Evolutionary conservation across 2,888 invertebrate genomes (phyloP).

Genomic region (Tinea trinotella): DNA sequence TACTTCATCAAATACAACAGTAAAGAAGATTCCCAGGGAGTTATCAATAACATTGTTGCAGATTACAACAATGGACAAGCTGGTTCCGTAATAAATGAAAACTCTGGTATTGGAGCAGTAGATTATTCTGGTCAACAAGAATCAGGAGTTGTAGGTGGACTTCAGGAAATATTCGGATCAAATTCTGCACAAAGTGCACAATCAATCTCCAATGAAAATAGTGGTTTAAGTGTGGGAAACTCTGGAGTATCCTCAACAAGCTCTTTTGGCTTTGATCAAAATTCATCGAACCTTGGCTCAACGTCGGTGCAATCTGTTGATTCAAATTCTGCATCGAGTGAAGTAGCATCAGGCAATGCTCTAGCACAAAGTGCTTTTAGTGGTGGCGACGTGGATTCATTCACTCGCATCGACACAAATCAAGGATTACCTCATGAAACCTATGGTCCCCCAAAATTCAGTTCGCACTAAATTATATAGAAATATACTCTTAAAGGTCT

Average conservation of each 20-base stretch:
- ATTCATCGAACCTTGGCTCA: conserved; percentile 21
- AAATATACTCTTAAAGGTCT: background rate
- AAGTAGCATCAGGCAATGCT: background rate
- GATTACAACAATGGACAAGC: conserved; percentile 43
- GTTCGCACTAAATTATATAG: conserved; percentile 21
- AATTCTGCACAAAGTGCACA: background rate
- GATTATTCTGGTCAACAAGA: background rate
- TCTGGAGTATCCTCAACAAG: conserved; percentile 17
- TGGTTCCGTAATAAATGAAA: conserved; percentile 20
- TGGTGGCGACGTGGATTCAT: conserved; percentile 24
- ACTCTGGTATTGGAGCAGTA: background rate
- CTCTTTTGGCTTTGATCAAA: conserved; percentile 24
- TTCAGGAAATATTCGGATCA: background rate
- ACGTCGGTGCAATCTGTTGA: conserved; percentile 22
- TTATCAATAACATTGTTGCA: conserved; percentile 57
- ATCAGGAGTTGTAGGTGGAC: background rate
- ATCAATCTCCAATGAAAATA: background rate
- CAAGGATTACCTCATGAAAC: conserved; percentile 58
- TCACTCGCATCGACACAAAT: conserved; percentile 44
- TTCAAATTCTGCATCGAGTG: conserved; percentile 22
- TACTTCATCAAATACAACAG: conserved; percentile 85
- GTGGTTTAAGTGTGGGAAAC: background rate
- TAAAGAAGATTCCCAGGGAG: conserved; percentile 65
- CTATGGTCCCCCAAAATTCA: conserved; percentile 56
- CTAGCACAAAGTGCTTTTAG: background rate